Conservation (phyloP, 2,888 invertebrate genomes). For the Parochlus steinenii region DNA sequence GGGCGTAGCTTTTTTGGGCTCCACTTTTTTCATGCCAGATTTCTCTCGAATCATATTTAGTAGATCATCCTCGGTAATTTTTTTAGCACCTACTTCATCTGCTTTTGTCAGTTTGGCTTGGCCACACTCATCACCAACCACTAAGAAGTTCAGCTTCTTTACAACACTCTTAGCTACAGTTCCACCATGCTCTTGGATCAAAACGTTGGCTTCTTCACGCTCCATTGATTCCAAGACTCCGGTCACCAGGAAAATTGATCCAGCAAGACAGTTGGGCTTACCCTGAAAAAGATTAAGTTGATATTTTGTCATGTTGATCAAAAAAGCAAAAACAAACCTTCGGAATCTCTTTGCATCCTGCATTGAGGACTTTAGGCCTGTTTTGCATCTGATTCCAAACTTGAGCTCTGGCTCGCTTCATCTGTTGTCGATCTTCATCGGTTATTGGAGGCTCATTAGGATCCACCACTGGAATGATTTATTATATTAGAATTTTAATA, state of each 20-base stretch:
- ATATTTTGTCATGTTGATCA: slow-evolving; percentile 1
- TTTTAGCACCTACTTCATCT: slow-evolving; percentile 47
- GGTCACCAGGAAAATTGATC: slow-evolving; percentile 58
- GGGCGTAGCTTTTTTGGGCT: slow-evolving; percentile 12
- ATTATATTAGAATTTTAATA: slow-evolving; percentile 3
- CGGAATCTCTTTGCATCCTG: slow-evolving; percentile 69
- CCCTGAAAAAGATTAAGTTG: slow-evolving; percentile 33
- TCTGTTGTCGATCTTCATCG: slow-evolving; percentile 52
- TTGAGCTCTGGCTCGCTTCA: slow-evolving; percentile 42
- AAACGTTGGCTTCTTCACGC: slow-evolving; percentile 54
- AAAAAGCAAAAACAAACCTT: slow-evolving; percentile 36
- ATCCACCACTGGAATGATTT: slow-evolving; percentile 28
- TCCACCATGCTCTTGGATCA: slow-evolving; percentile 69
- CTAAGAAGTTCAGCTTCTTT: slow-evolving; percentile 61
- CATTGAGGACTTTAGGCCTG: slow-evolving; percentile 61
- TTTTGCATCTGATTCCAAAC: slow-evolving; percentile 62
- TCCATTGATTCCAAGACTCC: slow-evolving; percentile 81
- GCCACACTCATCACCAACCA: slow-evolving; percentile 76
- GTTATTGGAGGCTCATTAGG: slow-evolving; percentile 17
- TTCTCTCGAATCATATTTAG: slow-evolving; percentile 54
- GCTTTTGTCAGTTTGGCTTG: slow-evolving; percentile 70
- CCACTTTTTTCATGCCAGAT: slow-evolving; percentile 27
- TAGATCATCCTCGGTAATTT: slow-evolving; percentile 67
- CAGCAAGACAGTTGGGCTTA: slow-evolving; percentile 49
- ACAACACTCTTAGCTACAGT: slow-evolving; percentile 55